A percentile compares a stretch with the other conserved stretches of the same genome.
Evolutionary conservation across 2,888 invertebrate species (phyloP).

Genomic region (Stenotaenia linearis): DNA sequence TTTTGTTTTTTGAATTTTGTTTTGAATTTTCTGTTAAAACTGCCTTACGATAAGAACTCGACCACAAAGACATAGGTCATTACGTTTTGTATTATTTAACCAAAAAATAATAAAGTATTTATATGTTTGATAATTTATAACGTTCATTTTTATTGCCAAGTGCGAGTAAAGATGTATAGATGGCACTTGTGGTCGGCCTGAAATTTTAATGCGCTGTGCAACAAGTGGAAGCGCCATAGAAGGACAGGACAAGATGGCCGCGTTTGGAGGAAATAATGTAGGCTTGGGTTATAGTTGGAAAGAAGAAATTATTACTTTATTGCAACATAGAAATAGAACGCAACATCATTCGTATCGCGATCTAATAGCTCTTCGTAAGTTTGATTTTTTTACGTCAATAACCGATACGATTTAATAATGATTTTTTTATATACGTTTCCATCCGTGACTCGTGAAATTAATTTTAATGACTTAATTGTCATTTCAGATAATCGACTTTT

Average conservation of each 20-base stretch:
- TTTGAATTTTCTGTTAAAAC: too few species aligned
- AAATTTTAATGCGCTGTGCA: neutral
- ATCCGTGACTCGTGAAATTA: too few species aligned
- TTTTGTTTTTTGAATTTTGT: too few species aligned
- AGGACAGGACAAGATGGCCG: neutral
- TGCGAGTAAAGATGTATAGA: too few species aligned
- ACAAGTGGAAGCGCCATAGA: neutral
- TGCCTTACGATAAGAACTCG: too few species aligned
- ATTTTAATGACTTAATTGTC: too few species aligned
- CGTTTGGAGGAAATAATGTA: neutral
- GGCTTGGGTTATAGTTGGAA: slow-evolving; percentile 54
- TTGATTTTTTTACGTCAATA: neutral
- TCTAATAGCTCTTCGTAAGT: slow-evolving; percentile 73
- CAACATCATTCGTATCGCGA: slow-evolving; percentile 72
- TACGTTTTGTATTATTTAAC: too few species aligned
- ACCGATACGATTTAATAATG: neutral
- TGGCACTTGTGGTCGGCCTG: neutral
- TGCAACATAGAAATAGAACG: slow-evolving; percentile 67
- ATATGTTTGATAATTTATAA: too few species aligned
- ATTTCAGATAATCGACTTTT: slow-evolving; percentile 73
- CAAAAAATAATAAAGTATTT: too few species aligned
- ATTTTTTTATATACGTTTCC: too few species aligned
- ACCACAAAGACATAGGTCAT: too few species aligned
- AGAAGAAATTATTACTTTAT: slow-evolving; percentile 61
- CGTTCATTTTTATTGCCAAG: too few species aligned